phyloP scores from a whole-genome alignment of 2,113 vertebrate species.

The Seriola quinqueradiata region DNA sequence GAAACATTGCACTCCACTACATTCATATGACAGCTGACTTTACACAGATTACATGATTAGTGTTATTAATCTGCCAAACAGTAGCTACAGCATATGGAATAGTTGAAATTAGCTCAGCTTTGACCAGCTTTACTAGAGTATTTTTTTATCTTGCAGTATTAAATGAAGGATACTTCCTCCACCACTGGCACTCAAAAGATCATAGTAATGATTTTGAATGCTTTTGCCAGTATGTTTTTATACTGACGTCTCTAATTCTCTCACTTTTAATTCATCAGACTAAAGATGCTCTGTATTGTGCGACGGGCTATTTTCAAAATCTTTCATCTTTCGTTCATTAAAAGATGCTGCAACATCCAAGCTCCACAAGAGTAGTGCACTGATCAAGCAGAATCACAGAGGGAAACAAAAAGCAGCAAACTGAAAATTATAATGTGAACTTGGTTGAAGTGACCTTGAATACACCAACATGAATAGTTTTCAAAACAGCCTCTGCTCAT shows the following conservation, averaged over 20 bases:
- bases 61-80: neutral
- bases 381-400: neutral
- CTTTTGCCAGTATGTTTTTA: neutral
- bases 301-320: neutral
- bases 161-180: neutral
- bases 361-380: neutral
- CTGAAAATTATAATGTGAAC: neutral
- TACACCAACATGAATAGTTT: neutral
- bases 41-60: neutral
- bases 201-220: neutral
- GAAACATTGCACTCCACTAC: too few relatives aligned
- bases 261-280: neutral
- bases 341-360: neutral
- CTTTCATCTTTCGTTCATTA: neutral
- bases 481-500: neutral
- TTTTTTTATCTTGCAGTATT: neutral
- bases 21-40: too few relatives aligned
- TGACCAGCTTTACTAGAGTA: neutral
- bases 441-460: slow-evolving; percentile 28
- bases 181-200: neutral
- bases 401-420: neutral
- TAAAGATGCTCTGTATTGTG: neutral
- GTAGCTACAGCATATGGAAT: neutral
- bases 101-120: neutral
- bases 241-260: neutral